A percentile compares a stretch with the other conserved stretches of the same genome.
Evolutionary conservation across 2,888 invertebrate genomes (phyloP).

Genomic region (Caenorhabditis becei): DNA sequence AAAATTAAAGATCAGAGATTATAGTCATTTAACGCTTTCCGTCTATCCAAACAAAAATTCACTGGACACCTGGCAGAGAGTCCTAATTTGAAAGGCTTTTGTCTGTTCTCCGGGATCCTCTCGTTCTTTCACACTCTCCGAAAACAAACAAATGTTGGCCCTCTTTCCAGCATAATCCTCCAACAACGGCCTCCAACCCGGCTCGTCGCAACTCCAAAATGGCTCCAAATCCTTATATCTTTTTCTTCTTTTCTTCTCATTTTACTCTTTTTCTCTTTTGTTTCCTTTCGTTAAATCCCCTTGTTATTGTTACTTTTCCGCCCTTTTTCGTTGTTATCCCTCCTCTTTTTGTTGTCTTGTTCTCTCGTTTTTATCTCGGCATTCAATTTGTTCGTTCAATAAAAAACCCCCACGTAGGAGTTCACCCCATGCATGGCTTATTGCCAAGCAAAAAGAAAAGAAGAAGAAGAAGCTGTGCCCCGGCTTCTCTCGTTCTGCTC

Average conservation of each 20-base stretch:
- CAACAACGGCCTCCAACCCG: constrained; percentile 8
- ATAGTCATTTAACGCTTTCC: neutral
- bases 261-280: constrained; percentile 20
- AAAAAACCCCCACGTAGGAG: constrained; percentile 18
- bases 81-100: constrained; percentile 46
- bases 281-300: constrained; percentile 31
- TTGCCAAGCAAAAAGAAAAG: constrained; percentile 21
- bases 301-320: constrained; percentile 38
- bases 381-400: constrained; percentile 46
- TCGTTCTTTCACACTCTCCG: constrained; percentile 3
- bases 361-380: constrained; percentile 28
- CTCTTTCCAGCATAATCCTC: constrained; percentile 51
- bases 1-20: neutral
- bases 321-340: constrained; percentile 43
- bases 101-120: constrained; percentile 12
- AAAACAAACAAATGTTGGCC: constrained; percentile 51
- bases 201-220: constrained; percentile 22
- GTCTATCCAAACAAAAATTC: constrained; percentile 29
- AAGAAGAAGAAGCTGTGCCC: constrained; percentile 35
- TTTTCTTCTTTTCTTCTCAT: neutral
- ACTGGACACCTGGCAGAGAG: constrained; percentile 28
- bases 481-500: constrained; percentile 26
- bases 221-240: constrained; percentile 41
- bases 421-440: constrained; percentile 14
- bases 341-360: constrained; percentile 43